Evolutionary conservation across 37 sponge, comb jelly and placozoan species (phyloP), one percentile per base, ranked within the genome.

Genomic region (Aphrocallistes beatrix): DNA sequence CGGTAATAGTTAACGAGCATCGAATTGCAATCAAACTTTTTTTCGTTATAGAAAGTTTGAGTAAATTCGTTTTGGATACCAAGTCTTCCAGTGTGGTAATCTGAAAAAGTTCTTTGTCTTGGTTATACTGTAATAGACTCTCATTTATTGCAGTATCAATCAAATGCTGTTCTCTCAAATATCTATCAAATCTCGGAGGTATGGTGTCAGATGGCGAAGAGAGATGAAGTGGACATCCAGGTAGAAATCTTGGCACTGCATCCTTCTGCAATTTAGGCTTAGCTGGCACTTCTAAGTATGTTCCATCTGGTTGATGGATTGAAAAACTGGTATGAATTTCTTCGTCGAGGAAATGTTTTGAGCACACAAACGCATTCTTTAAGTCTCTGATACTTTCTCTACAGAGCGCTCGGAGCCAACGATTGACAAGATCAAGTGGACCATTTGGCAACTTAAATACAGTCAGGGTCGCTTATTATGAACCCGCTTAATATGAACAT

Each of bases 261-360:
- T 60, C 75, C n/a, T 60, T 60, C 6, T 21, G 17, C n/a, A 60
- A 60, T 60, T 60, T 60, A 60, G 75, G 75, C 34, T 60, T 28
- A 60, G 75, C 34, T 8, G 75, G 75, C 75, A 60, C 75, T 60
- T 60, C 75, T 60, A 60, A 60, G n/a, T 60, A 32, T 60, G 75
- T 25, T 60, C 75, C 75, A 60, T 60, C 75, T 13, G 75, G 34
- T 60, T 60, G 75, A 60, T 25, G 75, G 75, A 60, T 28, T 60
- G 75, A 28, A 60, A 32, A 60, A 60, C 21, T 60, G 8, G 21
- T 60, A 28, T 25, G 25, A 60, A 60, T 60, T 21, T 60, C 75
- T 60, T 60, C 25, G 25, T 21, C 75, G 75, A 60, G 8, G 75
- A 60, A 60, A 60, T 60, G 75, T 60, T 60, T 60, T 25, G 75